Percentiles rank a stretch among this genome's conserved stretches.
These are phyloP conservation scores for Drosophila rubida DNA, from an alignment of 2,888 invertebrate genomes.

Conservation along the genomic window DNA sequence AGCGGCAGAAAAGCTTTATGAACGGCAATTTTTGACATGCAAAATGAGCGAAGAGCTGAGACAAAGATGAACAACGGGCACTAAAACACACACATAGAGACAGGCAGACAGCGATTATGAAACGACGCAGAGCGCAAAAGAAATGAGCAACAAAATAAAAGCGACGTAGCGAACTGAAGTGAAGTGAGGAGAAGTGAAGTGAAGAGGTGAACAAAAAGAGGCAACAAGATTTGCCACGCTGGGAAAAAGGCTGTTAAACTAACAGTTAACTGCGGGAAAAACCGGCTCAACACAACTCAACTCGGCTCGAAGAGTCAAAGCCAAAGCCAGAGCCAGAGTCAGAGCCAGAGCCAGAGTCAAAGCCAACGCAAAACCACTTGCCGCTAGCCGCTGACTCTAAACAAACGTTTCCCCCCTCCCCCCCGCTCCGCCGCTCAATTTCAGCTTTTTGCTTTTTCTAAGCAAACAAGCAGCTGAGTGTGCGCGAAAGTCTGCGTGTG, in stretches of 20 bases:
- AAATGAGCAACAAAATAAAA: conserved; percentile 11
- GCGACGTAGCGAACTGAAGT: too few relatives aligned
- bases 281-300: conserved; percentile 47
- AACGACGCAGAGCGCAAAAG: conserved; percentile 38
- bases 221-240: conserved; percentile 50
- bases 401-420: too few relatives aligned
- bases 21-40: conserved; percentile 63
- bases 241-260: conserved; percentile 48
- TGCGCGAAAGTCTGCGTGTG: conserved; percentile 3
- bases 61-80: conserved; percentile 40
- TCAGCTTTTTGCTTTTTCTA: conserved; percentile 26
- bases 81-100: conserved; percentile 22
- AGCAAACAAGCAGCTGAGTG: conserved; percentile 23
- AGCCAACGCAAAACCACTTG: conserved; percentile 51
- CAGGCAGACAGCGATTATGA: conserved; percentile 60
- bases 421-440: too few relatives aligned
- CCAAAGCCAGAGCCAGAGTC: conserved; percentile 38
- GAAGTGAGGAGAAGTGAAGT: conserved; percentile 13
- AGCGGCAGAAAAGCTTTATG: conserved; percentile 35
- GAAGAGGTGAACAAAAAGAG: conserved; percentile 20
- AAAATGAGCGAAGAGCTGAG: conserved; percentile 58
- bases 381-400: conserved; percentile 36
- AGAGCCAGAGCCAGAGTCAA: conserved; percentile 30
- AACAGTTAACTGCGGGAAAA: conserved; percentile 60
- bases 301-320: conserved; percentile 42